phyloP scores from a whole-genome alignment of 2,797 vertebrate species.

The Ctenosaura bakeri region DNA sequence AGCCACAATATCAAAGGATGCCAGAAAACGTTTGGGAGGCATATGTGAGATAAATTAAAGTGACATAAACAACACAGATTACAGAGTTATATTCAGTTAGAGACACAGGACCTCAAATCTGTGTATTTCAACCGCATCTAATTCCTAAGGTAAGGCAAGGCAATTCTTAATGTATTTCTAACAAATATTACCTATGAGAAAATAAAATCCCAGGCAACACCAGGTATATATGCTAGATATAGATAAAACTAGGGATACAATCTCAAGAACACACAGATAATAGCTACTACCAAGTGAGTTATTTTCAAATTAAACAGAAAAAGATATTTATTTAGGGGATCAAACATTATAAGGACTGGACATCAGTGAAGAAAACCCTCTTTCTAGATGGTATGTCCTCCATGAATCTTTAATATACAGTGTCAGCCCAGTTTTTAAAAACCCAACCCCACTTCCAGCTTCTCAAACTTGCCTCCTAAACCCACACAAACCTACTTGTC shows the following conservation, averaged over 20 bases:
- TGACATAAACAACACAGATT: too few species aligned
- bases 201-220: too few species aligned
- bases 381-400: background rate
- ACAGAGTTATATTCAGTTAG: too few species aligned
- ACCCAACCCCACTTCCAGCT: background rate
- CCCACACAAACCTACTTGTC: background rate
- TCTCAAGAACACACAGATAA: constrained; percentile 20
- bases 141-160: too few species aligned
- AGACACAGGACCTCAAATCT: too few species aligned
- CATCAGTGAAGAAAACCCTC: background rate
- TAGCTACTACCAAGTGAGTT: constrained; percentile 22
- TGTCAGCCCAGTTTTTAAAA: background rate
- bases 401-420: background rate
- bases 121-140: too few species aligned
- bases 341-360: background rate
- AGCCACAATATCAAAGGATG: too few species aligned
- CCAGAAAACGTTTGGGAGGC: too few species aligned
- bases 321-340: background rate
- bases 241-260: constrained; percentile 27
- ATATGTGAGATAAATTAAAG: too few species aligned
- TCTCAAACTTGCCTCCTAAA: background rate
- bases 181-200: too few species aligned
- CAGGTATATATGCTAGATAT: too few species aligned
- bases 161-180: too few species aligned
- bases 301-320: background rate